Conservation (phyloP, 2,888 invertebrate species). For the Netelia virgata region DNA sequence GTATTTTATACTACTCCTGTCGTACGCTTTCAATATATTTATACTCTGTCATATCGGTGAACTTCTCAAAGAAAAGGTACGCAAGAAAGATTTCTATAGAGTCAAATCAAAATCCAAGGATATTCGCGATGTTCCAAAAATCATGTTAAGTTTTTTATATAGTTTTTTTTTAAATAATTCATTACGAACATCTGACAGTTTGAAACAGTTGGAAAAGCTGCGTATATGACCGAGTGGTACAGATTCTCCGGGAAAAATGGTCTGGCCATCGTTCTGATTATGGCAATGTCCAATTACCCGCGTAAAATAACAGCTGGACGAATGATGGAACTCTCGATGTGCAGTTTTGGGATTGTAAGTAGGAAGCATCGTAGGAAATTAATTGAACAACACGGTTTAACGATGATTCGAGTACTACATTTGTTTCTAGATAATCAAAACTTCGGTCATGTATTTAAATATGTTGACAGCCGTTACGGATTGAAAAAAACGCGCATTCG, state of each 20-base stretch:
- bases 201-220: slow-evolving; percentile 69
- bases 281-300: slow-evolving; percentile 53
- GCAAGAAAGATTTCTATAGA: no score
- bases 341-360: slow-evolving; percentile 73
- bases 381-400: neutral
- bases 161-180: neutral
- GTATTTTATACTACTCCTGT: slow-evolving; percentile 45
- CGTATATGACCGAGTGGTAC: slow-evolving; percentile 72
- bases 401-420: neutral
- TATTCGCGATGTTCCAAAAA: no score
- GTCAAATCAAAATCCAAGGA: no score
- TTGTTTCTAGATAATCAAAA: slow-evolving; percentile 56
- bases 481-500: neutral
- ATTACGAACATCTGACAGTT: slow-evolving; percentile 63
- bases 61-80: slow-evolving; percentile 59
- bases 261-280: slow-evolving; percentile 57
- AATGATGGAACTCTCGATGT: slow-evolving; percentile 70
- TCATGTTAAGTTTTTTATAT: neutral
- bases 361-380: neutral
- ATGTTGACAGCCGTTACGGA: slow-evolving; percentile 45
- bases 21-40: slow-evolving; percentile 59
- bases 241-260: slow-evolving; percentile 56
- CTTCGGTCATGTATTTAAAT: slow-evolving; percentile 57
- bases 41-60: slow-evolving; percentile 64
- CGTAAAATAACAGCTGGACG: slow-evolving; percentile 64